Base-by-base conservation (phyloP, 2,888 invertebrate species). In the Stramonita haemastoma region DNA sequence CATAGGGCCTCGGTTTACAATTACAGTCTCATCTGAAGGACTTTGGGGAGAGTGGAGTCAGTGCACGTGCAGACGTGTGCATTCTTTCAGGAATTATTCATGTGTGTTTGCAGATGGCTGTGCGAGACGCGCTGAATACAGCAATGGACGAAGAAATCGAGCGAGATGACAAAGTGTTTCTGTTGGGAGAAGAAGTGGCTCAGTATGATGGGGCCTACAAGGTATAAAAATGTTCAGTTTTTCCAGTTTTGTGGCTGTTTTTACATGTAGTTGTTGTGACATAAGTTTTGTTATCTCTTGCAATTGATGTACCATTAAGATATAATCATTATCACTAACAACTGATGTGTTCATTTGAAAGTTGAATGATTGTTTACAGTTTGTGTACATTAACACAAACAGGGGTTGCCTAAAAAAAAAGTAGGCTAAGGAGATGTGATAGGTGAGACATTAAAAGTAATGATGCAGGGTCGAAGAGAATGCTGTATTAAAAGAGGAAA, bases 151-250 rank as follows among this genome's bases (percentile, higher is more conserved):
- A 99, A 95, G 99, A 99, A 96, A 98, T 99, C 97, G 97, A 98
- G 94, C 97, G 98, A 91, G 99, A 99, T 96, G 98, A 99, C 46
- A 95, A 95, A 87, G 96, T 96, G 13, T 99, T 99, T 96, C 95
- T 99, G 81, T 94, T 99, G 91, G 99, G 99, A 79, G 99, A 99
- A 96, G 99, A 99, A 96, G 99, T 99, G 0, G 99, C 99, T n/a
- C 97, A 98, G 96, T 99, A 99, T 95, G 99, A 99, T 95, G 99
- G 99, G 91, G 99, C 99, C 87, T 99, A 99, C 96, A 97, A 97
- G 96, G 97, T 97, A 90, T 88, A 90, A 73, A 32, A 8, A 73
- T 5, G 73, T 19, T 4, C 0, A 11, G 26, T 11, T 22, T 11
- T 73, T n/a, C 22, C 29, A 29, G 26, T 5, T 73, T 26, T 73